phyloP scores from a whole-genome alignment of 2,113 vertebrate species.

The Stigmatopora argus region DNA sequence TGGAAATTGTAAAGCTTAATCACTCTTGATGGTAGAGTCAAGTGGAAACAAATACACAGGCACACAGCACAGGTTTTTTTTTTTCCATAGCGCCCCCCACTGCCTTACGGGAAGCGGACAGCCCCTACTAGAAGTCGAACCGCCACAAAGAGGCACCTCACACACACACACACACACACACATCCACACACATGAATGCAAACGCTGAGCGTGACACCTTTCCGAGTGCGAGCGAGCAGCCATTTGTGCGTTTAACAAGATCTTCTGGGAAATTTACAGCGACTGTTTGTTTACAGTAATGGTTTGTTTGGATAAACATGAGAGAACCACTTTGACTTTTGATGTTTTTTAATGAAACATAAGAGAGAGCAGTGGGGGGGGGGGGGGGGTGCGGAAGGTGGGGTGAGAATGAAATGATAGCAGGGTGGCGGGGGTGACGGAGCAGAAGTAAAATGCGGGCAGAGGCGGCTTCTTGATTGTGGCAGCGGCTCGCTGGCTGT shows the following conservation, averaged over 20 bases:
- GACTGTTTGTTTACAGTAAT: constrained; percentile 71
- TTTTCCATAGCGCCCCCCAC: constrained; percentile 67
- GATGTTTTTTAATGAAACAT: constrained; percentile 70
- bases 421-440: constrained; percentile 22
- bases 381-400: not conserved
- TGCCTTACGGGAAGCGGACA: constrained; percentile 67
- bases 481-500: constrained; percentile 52
- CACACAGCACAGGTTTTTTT: constrained; percentile 34
- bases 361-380: constrained; percentile 55
- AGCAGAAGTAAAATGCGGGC: constrained; percentile 1
- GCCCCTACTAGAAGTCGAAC: constrained; percentile 56
- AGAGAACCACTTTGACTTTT: constrained; percentile 68
- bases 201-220: constrained; percentile 70
- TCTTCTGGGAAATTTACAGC: constrained; percentile 72
- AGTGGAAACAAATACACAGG: constrained; percentile 58
- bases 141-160: constrained; percentile 64
- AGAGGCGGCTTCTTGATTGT: constrained; percentile 56
- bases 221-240: constrained; percentile 56
- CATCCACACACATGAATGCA: constrained; percentile 53
- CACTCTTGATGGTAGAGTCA: constrained; percentile 69
- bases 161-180: constrained; percentile 53
- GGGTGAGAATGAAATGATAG: constrained; percentile 36
- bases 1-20: constrained; percentile 53
- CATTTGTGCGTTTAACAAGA: constrained; percentile 72
- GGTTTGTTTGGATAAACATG: constrained; percentile 70